Conservation (phyloP, 2,888 invertebrate species). For the Trichogramma evanescens region DNA sequence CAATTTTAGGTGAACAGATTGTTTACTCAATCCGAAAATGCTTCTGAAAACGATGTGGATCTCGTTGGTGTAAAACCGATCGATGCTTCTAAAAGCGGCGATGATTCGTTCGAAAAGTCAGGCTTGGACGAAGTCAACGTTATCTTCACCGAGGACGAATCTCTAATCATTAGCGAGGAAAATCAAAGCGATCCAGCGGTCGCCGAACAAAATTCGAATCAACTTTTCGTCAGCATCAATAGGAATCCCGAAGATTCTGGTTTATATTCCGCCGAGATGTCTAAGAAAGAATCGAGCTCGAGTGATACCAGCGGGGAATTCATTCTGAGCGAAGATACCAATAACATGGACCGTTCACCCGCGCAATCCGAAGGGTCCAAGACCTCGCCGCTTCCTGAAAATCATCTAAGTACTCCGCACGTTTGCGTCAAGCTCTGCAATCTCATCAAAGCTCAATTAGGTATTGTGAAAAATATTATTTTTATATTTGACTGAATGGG, state of each 20-base stretch:
- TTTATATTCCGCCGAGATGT: conserved; percentile 43
- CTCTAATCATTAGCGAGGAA: conserved; percentile 23
- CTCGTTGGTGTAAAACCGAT: conserved; percentile 24
- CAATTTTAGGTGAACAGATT: conserved; percentile 30
- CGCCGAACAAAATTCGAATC: conserved; percentile 23
- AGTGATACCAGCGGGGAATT: conserved; percentile 46
- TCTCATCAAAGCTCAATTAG: conserved; percentile 68
- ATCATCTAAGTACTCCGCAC: conserved; percentile 44
- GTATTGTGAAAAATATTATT: conserved; percentile 1
- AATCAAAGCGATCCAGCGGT: conserved; percentile 19
- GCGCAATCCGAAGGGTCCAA: conserved; percentile 25
- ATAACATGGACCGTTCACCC: conserved; percentile 32
- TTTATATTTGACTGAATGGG: not conserved
- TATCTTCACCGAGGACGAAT: conserved; percentile 24
- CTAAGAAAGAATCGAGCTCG: conserved; percentile 44
- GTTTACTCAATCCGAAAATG: conserved; percentile 39
- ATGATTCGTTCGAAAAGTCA: conserved; percentile 22
- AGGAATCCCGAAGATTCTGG: conserved; percentile 45
- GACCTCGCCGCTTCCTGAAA: conserved; percentile 17
- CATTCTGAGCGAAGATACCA: conserved; percentile 43
- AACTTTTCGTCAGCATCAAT: conserved; percentile 36
- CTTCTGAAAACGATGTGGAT: conserved; percentile 30
- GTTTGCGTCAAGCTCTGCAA: conserved; percentile 72
- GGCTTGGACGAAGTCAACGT: conserved; percentile 24
- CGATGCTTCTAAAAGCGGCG: conserved; percentile 11